Percentiles rank a stretch among this genome's conserved stretches.
phyloP scores from a whole-genome alignment of 2,797 vertebrate species.

The Enteromius argenteus region DNA sequence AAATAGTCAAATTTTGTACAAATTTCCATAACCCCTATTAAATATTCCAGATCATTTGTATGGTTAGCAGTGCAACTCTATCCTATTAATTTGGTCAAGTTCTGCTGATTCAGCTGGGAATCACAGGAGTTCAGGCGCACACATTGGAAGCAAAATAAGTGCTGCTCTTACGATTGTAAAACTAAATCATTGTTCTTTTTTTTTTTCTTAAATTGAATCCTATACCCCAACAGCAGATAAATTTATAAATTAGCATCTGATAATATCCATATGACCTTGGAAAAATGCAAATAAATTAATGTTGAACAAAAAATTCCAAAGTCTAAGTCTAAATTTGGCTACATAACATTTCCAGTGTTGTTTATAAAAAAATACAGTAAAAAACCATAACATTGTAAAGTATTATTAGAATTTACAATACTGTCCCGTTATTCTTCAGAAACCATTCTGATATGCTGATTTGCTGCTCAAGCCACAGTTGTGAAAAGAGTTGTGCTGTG shows the following conservation, averaged over 20 bases:
- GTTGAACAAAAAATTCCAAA: not conserved
- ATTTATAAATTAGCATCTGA: not conserved
- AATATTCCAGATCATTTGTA: not conserved
- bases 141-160: not conserved
- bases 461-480: not conserved
- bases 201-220: not conserved
- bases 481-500: not conserved
- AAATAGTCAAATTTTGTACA: not conserved
- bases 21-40: not conserved
- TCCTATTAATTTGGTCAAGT: not conserved
- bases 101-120: not conserved
- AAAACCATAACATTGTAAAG: not conserved
- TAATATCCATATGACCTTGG: not conserved
- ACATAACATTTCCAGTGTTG: not conserved
- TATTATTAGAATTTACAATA: not conserved
- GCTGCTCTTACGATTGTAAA: not conserved
- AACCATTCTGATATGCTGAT: not conserved
- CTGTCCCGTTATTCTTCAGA: not conserved
- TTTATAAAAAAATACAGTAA: not conserved
- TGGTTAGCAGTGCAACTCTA: not conserved
- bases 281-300: not conserved
- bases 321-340: not conserved
- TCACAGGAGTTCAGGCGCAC: not conserved
- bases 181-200: not conserved
- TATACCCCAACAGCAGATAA: not conserved